phyloP scores from a whole-genome alignment of 2,888 invertebrate species.

The Lasioglossum figueresi region DNA sequence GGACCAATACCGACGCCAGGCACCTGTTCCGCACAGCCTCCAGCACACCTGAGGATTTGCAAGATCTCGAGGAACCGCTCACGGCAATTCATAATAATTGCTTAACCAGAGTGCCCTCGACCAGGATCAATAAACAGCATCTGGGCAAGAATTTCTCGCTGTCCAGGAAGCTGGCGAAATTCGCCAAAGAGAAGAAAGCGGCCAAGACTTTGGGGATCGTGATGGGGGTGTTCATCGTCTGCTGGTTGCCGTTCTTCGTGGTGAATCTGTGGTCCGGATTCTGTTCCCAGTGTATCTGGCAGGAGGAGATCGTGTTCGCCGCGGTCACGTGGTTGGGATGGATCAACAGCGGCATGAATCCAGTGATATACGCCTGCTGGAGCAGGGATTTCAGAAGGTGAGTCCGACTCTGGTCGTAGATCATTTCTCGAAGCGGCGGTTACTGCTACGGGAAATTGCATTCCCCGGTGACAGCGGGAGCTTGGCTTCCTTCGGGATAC shows the following conservation, averaged over 20 bases:
- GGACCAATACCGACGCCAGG: slow-evolving; percentile 84
- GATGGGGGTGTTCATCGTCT: slow-evolving; percentile 98
- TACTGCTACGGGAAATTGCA: not conserved
- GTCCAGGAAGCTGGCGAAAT: slow-evolving; percentile 96
- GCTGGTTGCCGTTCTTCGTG: slow-evolving; percentile 99
- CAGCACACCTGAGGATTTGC: slow-evolving; percentile 80
- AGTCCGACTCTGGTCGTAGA: slow-evolving; percentile 75
- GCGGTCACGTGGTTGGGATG: slow-evolving; percentile 97
- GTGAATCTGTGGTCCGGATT: slow-evolving; percentile 96
- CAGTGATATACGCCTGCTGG: slow-evolving; percentile 99
- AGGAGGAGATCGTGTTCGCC: slow-evolving; percentile 94
- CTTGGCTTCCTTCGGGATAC: not conserved
- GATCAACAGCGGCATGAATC: slow-evolving; percentile 98
- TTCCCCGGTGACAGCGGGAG: not conserved
- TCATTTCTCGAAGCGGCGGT: not conserved
- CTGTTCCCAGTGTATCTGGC: slow-evolving; percentile 93
- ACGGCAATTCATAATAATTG: slow-evolving; percentile 92
- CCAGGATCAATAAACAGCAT: slow-evolving; percentile 88
- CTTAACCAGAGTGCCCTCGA: slow-evolving; percentile 88
- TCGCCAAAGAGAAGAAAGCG: slow-evolving; percentile 98
- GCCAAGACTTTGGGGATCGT: slow-evolving; percentile 98
- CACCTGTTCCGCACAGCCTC: slow-evolving; percentile 82
- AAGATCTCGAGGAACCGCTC: slow-evolving; percentile 88
- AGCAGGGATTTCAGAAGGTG: slow-evolving; percentile 97
- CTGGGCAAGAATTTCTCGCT: slow-evolving; percentile 95